phyloP scores from a whole-genome alignment of 2,888 invertebrate species.

The Ethmia dodecea region DNA sequence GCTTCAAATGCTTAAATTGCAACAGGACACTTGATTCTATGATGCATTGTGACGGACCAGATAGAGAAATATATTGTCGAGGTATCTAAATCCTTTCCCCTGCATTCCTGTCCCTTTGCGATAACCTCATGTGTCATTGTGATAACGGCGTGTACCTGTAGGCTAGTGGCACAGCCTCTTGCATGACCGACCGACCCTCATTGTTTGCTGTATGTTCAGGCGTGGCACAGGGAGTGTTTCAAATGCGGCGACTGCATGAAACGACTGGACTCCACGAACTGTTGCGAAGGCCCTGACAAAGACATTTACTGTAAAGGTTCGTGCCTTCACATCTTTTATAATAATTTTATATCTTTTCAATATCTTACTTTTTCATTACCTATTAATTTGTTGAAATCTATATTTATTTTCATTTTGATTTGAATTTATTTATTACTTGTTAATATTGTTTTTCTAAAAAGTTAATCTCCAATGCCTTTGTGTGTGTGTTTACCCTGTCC shows the following conservation, averaged over 20 bases:
- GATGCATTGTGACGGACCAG: slow-evolving; percentile 95
- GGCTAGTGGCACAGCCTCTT: slow-evolving; percentile 29
- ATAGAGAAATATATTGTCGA: slow-evolving; percentile 94
- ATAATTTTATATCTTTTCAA: too few relatives aligned
- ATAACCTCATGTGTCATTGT: slow-evolving; percentile 54
- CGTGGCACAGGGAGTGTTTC: slow-evolving; percentile 96
- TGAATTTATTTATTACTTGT: neutral
- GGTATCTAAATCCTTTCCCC: slow-evolving; percentile 75
- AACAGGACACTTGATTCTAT: slow-evolving; percentile 91
- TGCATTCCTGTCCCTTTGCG: slow-evolving; percentile 33
- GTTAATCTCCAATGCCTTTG: too few relatives aligned
- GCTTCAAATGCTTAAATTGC: slow-evolving; percentile 93
- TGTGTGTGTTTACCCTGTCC: slow-evolving; percentile 19
- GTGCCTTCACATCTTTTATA: too few relatives aligned
- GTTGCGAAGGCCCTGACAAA: slow-evolving; percentile 96
- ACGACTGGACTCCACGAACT: slow-evolving; percentile 92
- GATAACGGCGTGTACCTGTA: slow-evolving; percentile 48
- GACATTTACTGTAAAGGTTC: slow-evolving; percentile 98
- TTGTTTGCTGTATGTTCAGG: slow-evolving; percentile 78
- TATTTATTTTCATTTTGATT: neutral
- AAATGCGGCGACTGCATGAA: slow-evolving; percentile 93
- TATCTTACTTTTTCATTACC: slow-evolving; percentile 17
- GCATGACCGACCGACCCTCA: slow-evolving; percentile 43
- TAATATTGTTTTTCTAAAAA: slow-evolving; percentile 5
- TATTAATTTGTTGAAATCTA: neutral